These are phyloP conservation scores for Molossus molossus DNA, from an alignment of 2,797 vertebrate genomes.

Conservation along the genomic window DNA sequence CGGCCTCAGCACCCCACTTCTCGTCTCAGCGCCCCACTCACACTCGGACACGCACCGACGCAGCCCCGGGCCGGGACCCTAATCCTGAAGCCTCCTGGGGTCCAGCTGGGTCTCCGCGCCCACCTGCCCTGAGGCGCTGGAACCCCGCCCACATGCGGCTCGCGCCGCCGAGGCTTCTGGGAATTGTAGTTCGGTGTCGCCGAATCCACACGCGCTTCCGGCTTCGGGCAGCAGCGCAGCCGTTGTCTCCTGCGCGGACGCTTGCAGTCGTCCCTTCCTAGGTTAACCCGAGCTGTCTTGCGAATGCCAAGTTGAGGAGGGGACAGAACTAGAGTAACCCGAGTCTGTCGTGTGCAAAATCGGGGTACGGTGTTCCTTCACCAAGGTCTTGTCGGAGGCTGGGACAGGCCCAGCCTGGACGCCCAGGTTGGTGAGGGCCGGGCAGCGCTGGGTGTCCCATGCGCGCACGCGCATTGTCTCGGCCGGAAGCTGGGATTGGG, in stretches of 20 bases:
- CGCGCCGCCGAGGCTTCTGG: conserved; percentile 63
- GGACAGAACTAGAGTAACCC: not conserved
- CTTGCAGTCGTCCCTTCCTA: not conserved
- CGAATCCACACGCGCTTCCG: conserved; percentile 57
- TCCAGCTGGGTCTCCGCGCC: accelerated
- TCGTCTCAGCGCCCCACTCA: accelerated
- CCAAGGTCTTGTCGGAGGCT: not conserved
- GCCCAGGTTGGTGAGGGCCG: conserved; percentile 49
- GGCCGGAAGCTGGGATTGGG: not conserved
- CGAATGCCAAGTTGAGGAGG: not conserved
- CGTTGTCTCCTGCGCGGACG: conserved; percentile 46
- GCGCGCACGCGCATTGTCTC: conserved; percentile 62
- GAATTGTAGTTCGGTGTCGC: conserved; percentile 69
- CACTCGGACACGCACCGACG: accelerated
- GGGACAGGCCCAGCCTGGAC: not conserved
- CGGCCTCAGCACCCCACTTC: accelerated
- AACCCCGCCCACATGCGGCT: accelerated
- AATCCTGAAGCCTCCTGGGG: accelerated
- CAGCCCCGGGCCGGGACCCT: accelerated
- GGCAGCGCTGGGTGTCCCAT: accelerated
- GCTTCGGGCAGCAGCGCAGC: conserved; percentile 71
- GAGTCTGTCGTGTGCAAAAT: not conserved
- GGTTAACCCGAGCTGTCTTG: not conserved
- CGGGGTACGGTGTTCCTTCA: not conserved
- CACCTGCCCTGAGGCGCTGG: accelerated